A percentile compares a stretch with the other conserved stretches of the same genome.
phyloP scores from a whole-genome alignment of 2,888 invertebrate genomes.

The Neria commutata region DNA sequence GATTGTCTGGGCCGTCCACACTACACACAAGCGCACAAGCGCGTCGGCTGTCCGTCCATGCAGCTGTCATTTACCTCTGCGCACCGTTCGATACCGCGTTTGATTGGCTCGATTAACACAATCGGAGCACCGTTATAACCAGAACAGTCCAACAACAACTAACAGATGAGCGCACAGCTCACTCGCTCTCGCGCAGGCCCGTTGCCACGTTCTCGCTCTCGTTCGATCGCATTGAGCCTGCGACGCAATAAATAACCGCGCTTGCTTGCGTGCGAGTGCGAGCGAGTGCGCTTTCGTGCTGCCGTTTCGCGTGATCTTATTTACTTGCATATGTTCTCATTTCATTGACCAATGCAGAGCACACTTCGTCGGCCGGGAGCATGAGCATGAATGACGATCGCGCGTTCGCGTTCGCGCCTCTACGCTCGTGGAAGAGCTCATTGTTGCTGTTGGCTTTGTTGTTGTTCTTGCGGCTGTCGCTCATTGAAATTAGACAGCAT shows the following conservation, averaged over 20 bases:
- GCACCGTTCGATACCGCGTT: slow-evolving; percentile 43
- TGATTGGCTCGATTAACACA: slow-evolving; percentile 58
- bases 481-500: not conserved
- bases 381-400: not conserved
- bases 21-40: no score
- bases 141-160: slow-evolving; percentile 36
- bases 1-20: no score
- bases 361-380: no score
- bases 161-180: slow-evolving; percentile 8
- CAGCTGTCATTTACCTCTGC: no score
- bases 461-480: slow-evolving; percentile 5
- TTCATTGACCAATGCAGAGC: slow-evolving; percentile 60
- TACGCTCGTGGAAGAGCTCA: not conserved
- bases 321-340: slow-evolving; percentile 48
- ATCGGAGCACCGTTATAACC: slow-evolving; percentile 56
- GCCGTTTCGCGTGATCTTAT: slow-evolving; percentile 39
- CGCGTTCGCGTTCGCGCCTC: not conserved
- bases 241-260: slow-evolving; percentile 28
- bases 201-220: slow-evolving; percentile 9
- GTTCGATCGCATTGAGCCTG: slow-evolving; percentile 19
- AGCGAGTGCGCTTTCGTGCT: not conserved
- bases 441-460: not conserved
- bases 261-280: slow-evolving; percentile 28
- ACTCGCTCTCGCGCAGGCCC: not conserved
- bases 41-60: no score